Evolutionary conservation across 2,113 vertebrate genomes (phyloP).

Genomic region (Prinia subflava): DNA sequence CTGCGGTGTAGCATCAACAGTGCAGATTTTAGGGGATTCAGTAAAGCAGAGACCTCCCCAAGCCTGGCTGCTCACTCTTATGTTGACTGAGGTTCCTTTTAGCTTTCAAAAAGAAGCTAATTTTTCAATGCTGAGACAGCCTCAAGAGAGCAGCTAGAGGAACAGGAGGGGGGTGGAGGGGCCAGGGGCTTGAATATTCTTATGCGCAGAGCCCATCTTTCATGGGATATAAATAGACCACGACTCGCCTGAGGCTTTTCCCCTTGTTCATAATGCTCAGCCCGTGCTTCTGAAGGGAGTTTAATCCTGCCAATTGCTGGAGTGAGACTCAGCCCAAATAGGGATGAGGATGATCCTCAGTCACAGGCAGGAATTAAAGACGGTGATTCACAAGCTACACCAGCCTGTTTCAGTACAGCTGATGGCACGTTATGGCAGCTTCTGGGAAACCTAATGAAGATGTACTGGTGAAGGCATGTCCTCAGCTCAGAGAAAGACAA

Average conservation of each 20-base stretch:
- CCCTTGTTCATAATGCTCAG: not conserved
- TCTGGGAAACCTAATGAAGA: not conserved
- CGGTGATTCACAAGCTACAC: not conserved
- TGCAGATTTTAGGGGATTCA: not conserved
- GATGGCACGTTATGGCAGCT: not conserved
- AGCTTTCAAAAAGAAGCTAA: not conserved
- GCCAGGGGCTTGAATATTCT: not conserved
- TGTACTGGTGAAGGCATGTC: not conserved
- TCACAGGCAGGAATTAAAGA: not conserved
- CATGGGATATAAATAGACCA: conserved; percentile 23
- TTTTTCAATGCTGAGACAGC: not conserved
- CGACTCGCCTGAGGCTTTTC: not conserved
- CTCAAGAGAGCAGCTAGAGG: not conserved
- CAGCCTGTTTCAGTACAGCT: not conserved
- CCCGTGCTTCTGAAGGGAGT: not conserved
- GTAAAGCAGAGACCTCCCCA: not conserved
- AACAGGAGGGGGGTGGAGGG: not conserved
- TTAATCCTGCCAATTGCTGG: not conserved
- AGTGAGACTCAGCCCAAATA: not conserved
- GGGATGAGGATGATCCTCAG: not conserved
- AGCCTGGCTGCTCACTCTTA: not conserved
- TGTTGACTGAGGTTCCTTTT: not conserved
- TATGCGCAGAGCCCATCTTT: not conserved
- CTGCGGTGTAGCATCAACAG: not conserved
- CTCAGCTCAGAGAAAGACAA: not conserved